Base-by-base conservation (phyloP, 2,888 invertebrate species). In the Microctonus hyperodae region DNA sequence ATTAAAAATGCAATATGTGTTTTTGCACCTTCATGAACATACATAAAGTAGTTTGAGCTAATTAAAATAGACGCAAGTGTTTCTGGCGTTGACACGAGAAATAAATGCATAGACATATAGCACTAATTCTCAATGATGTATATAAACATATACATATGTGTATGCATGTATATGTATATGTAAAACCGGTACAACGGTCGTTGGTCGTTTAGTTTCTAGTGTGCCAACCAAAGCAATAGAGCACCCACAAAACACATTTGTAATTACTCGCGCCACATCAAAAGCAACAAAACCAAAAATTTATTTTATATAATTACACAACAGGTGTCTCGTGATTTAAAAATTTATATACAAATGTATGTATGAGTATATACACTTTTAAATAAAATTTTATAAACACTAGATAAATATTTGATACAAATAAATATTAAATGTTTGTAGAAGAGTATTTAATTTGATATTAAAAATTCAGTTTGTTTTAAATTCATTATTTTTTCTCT, bases 251-350 rank as follows among this genome's bases (percentile, higher is more conserved):
- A 25, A 60, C 23, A 60, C 48, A 20, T 60, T 60, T 31, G 59
- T 44, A 48, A 48, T n/a, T 25, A 44, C 13, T 57, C 55, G 56
- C 60, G 40, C 22, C 28, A 37, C 53, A 62, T 28, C 20, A 35
- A 23, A 33, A 25, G 22, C 28, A 44, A 44, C 25, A 59, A 40
- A 25, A 35, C 44, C 9, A 16, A 53, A 67, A 56, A 71, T 71
- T 61, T 64, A 67, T 69, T 44, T 59, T 57, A 11, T 31, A n/a
- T n/a, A 58, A 61, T 71, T 68, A 62, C 69, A 69, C 68, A 71
- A 69, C 69, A 69, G 68, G 71, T 69, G 68, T 31, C 16, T 25
- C 13, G 28, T 48, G 48, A 35, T 35, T 37, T 25, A 53, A 25
- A 44, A 16, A 44, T 44, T 4, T 20, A n/a, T 20, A 20, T 44